Percentiles rank a stretch among this genome's conserved stretches.
Evolutionary conservation across 2,888 invertebrate species (phyloP).

Genomic region (Troides aeacus): DNA sequence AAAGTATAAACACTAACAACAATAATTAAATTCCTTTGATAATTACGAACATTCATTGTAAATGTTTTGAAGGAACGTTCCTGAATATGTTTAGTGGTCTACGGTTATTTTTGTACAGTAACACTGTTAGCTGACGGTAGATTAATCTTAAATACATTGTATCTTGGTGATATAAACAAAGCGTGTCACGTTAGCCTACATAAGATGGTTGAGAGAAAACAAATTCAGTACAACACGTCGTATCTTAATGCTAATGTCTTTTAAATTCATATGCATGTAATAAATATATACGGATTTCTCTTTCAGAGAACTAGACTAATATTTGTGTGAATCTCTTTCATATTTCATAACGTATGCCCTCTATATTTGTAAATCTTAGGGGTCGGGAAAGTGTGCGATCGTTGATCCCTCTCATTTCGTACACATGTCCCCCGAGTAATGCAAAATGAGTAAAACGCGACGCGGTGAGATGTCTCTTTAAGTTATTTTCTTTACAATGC

Average conservation of each 20-base stretch:
- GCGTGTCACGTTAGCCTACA: neutral
- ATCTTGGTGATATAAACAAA: neutral
- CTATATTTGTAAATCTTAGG: neutral
- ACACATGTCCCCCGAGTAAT: neutral
- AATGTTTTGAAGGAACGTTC: too few relatives aligned
- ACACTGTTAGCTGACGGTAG: neutral
- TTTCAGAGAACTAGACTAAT: neutral
- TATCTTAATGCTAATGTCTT: neutral
- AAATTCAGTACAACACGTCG: neutral
- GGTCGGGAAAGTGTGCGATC: neutral
- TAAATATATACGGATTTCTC: neutral
- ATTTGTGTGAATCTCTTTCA: neutral
- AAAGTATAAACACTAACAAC: too few relatives aligned
- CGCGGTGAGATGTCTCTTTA: neutral
- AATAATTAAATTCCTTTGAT: too few relatives aligned
- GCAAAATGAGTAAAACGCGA: neutral
- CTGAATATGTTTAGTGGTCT: too few relatives aligned
- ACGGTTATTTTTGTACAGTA: too few relatives aligned
- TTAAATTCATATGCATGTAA: neutral
- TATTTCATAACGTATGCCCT: neutral
- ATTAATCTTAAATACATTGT: neutral
- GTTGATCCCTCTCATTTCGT: neutral
- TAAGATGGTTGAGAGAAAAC: neutral
- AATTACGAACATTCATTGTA: too few relatives aligned
- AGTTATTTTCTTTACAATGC: neutral